Percentiles rank a stretch among this genome's conserved stretches.
phyloP scores from a whole-genome alignment of 2,113 vertebrate species.

The Cricetomys ansorgei region DNA sequence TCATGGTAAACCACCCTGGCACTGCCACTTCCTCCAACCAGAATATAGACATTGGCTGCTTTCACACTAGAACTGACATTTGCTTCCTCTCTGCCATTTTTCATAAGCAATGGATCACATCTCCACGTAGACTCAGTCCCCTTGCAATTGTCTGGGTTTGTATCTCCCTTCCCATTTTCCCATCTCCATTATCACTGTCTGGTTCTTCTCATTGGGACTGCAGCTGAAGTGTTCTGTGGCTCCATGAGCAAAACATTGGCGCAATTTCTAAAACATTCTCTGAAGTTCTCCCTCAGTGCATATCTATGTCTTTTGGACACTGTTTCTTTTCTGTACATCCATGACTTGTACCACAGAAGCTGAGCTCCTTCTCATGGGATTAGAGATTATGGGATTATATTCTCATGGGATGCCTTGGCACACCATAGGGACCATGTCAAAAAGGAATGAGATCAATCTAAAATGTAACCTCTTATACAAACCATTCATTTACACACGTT shows the following conservation, averaged over 20 bases:
- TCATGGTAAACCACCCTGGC: not conserved
- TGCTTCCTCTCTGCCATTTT: not conserved
- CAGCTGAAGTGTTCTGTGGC: not conserved
- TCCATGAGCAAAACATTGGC: not conserved
- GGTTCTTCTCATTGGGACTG: not conserved
- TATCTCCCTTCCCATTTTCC: not conserved
- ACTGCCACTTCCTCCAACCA: not conserved
- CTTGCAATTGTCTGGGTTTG: not conserved
- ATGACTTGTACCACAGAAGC: not conserved
- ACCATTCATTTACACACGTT: not conserved
- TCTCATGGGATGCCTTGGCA: no score
- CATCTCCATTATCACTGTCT: not conserved
- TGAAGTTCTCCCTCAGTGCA: not conserved
- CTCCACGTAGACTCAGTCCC: not conserved
- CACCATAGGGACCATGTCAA: not conserved
- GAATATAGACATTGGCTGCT: not conserved
- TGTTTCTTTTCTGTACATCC: not conserved
- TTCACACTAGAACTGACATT: not conserved
- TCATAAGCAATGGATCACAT: not conserved
- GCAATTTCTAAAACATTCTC: not conserved
- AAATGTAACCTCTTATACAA: not conserved
- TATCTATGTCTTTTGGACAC: not conserved
- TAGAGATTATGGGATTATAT: no score
- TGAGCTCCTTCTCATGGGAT: not conserved
- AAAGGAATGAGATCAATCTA: not conserved